phyloP scores from a whole-genome alignment of 1,140 invertebrate species.

The Oedothorax gibbosus region DNA sequence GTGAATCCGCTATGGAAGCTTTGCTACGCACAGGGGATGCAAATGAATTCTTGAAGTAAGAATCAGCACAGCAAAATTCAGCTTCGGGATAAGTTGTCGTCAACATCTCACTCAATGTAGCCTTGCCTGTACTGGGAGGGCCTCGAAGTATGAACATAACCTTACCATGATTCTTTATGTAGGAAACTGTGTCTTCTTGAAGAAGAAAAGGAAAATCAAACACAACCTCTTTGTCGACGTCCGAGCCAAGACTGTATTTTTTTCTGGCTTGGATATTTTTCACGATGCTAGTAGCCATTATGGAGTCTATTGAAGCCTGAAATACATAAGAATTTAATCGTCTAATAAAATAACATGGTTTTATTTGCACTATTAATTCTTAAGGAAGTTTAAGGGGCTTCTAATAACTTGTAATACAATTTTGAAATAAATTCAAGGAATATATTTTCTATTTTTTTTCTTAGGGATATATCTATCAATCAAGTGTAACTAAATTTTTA shows the following conservation, averaged over 20 bases:
- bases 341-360: not conserved
- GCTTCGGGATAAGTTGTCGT: slow-evolving; percentile 13
- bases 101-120: slow-evolving; percentile 51
- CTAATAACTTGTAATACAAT: no score
- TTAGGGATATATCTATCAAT: no score
- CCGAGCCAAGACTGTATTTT: slow-evolving; percentile 36
- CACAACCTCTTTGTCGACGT: slow-evolving; percentile 37
- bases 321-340: not conserved
- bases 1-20: slow-evolving; percentile 22
- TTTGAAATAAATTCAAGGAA: no score
- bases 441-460: no score
- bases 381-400: no score
- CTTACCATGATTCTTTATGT: slow-evolving; percentile 22
- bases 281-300: not conserved
- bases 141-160: slow-evolving; percentile 54
- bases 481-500: no score
- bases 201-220: slow-evolving; percentile 34
- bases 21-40: not conserved
- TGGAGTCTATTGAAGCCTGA: not conserved
- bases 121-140: slow-evolving; percentile 42
- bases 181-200: slow-evolving; percentile 34
- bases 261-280: not conserved
- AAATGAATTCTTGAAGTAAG: slow-evolving; percentile 43
- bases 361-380: no score
- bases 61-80: slow-evolving; percentile 48